These are phyloP conservation scores for Heliothis virescens DNA, from an alignment of 1,140 invertebrate genomes.

Conservation along the genomic window DNA sequence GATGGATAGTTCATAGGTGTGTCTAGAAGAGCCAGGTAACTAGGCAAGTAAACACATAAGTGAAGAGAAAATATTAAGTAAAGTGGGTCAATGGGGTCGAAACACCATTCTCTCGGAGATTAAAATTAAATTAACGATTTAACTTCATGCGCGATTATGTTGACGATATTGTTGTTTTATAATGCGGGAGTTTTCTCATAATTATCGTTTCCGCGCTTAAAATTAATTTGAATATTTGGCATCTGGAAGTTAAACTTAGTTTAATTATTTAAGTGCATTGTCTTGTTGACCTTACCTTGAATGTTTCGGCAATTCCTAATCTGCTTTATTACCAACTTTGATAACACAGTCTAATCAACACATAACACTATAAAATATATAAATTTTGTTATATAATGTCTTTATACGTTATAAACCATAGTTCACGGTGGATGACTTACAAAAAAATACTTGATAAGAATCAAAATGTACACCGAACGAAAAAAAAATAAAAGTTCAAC, in stretches of 20 bases:
- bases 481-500: slow-evolving; percentile 83
- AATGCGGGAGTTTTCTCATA: too few relatives aligned
- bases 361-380: slow-evolving; percentile 56
- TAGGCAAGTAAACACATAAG: slow-evolving; percentile 15
- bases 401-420: slow-evolving; percentile 53
- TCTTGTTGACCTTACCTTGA: slow-evolving; percentile 70
- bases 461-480: slow-evolving; percentile 78
- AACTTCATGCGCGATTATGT: neutral
- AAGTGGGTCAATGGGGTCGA: slow-evolving; percentile 29
- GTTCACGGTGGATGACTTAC: slow-evolving; percentile 54
- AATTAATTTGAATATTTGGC: neutral
- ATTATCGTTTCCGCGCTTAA: too few relatives aligned
- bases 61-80: slow-evolving; percentile 20
- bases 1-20: neutral
- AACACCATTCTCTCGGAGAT: slow-evolving; percentile 12
- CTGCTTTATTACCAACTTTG: slow-evolving; percentile 61
- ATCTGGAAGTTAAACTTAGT: neutral
- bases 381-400: slow-evolving; percentile 37
- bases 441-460: slow-evolving; percentile 72
- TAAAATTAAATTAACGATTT: neutral
- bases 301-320: slow-evolving; percentile 77
- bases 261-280: slow-evolving; percentile 45
- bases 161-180: neutral
- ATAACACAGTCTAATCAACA: slow-evolving; percentile 67
- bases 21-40: neutral